Percentiles rank a stretch among this genome's conserved stretches.
These are phyloP conservation scores for Ips typographus DNA, from an alignment of 1,140 invertebrate species.

Conservation along the genomic window DNA sequence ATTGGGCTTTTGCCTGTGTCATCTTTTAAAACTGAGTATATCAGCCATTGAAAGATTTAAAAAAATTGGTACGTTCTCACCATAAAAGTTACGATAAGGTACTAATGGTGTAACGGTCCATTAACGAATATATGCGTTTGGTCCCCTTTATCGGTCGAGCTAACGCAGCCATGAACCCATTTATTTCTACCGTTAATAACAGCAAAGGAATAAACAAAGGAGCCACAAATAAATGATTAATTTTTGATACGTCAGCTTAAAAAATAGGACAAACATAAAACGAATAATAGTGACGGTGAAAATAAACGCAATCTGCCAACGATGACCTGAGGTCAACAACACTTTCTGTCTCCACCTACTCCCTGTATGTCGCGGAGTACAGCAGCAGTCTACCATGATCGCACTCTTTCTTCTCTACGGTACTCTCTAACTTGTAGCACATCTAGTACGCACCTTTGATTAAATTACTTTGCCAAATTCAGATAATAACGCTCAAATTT, in stretches of 20 bases:
- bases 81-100: neutral
- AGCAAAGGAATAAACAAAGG: constrained; percentile 19
- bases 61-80: neutral
- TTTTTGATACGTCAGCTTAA: constrained; percentile 19
- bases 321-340: constrained; percentile 53
- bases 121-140: constrained; percentile 5
- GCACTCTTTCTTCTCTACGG: constrained; percentile 16
- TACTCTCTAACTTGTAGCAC: constrained; percentile 15
- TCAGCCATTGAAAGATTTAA: neutral
- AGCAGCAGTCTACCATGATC: constrained; percentile 40
- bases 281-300: constrained; percentile 34
- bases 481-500: neutral
- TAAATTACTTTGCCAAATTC: constrained; percentile 10
- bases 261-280: constrained; percentile 35
- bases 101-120: constrained; percentile 5
- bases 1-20: too few species aligned
- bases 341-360: constrained; percentile 51
- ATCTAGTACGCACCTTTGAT: constrained; percentile 19
- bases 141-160: neutral
- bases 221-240: constrained; percentile 24
- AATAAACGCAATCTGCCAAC: constrained; percentile 38
- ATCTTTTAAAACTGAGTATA: too few species aligned
- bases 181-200: constrained; percentile 1
- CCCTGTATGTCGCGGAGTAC: constrained; percentile 46
- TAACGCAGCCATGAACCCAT: neutral